Conservation (phyloP, 2,113 vertebrate genomes). For the Rafetus swinhoei region DNA sequence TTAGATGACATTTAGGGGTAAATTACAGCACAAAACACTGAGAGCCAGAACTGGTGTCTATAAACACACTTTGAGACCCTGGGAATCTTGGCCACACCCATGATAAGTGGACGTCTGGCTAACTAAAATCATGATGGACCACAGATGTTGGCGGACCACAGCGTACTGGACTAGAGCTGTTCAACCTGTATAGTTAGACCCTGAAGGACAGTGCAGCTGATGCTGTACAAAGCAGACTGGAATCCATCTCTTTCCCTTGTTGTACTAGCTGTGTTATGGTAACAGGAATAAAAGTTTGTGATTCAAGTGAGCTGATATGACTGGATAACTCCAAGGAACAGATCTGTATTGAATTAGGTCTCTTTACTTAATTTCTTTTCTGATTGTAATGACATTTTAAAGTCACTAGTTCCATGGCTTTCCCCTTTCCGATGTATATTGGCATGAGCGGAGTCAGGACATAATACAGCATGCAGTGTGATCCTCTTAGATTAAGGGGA, state of each 20-base stretch:
- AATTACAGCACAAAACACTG: no score
- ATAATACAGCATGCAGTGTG: background rate
- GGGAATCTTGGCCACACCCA: no score
- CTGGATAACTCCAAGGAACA: background rate
- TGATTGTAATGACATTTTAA: background rate
- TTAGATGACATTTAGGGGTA: no score
- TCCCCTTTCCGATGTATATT: background rate
- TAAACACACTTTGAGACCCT: no score
- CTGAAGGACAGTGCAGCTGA: background rate
- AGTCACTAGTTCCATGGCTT: background rate
- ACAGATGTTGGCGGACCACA: no score
- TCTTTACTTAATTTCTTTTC: background rate
- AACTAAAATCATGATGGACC: no score
- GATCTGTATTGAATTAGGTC: background rate
- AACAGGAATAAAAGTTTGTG: background rate
- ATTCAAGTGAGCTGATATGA: background rate
- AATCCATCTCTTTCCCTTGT: background rate
- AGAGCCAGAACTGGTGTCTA: no score
- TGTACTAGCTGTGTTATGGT: background rate
- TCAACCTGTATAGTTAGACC: background rate
- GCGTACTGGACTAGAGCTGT: no score
- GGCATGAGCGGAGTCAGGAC: background rate
- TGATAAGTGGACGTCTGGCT: no score
- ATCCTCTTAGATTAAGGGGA: fast-evolving
- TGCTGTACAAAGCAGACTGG: background rate